phyloP scores from a whole-genome alignment of 2,888 invertebrate genomes.

The Epinotia ramella region DNA sequence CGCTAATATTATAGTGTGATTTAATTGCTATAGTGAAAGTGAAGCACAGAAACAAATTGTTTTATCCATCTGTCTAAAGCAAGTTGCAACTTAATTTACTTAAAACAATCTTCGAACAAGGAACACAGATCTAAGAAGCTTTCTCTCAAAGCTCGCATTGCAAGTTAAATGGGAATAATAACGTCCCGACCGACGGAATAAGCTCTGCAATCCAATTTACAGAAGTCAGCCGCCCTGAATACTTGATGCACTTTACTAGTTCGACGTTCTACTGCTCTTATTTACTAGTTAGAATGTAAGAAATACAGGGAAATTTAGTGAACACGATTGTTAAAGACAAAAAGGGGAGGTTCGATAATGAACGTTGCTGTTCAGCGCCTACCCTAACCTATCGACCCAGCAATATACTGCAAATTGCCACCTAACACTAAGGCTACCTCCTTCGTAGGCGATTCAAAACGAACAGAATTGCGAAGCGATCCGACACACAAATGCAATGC shows the following conservation, averaged over 20 bases:
- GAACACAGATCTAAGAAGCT: not conserved
- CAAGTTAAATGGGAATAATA: constrained; percentile 1
- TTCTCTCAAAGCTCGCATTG: not conserved
- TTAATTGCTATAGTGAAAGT: not conserved
- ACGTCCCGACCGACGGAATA: not conserved
- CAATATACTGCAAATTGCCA: no score
- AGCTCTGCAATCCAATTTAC: not conserved
- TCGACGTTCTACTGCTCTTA: not conserved
- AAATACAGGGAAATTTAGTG: no score
- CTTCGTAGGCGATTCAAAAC: no score
- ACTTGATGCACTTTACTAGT: not conserved
- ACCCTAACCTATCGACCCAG: no score
- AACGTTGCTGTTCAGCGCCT: no score
- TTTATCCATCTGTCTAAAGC: not conserved
- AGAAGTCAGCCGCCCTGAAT: not conserved
- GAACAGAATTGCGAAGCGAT: no score
- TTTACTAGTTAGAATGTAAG: not conserved
- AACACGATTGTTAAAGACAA: not conserved
- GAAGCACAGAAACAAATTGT: not conserved
- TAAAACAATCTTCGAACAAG: not conserved
- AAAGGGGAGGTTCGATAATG: not conserved
- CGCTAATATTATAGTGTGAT: not conserved
- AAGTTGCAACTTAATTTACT: not conserved
- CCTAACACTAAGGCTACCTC: no score
- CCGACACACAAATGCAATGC: no score